Conservation (phyloP, 1,140 invertebrate genomes). For the Danaus plexippus region DNA sequence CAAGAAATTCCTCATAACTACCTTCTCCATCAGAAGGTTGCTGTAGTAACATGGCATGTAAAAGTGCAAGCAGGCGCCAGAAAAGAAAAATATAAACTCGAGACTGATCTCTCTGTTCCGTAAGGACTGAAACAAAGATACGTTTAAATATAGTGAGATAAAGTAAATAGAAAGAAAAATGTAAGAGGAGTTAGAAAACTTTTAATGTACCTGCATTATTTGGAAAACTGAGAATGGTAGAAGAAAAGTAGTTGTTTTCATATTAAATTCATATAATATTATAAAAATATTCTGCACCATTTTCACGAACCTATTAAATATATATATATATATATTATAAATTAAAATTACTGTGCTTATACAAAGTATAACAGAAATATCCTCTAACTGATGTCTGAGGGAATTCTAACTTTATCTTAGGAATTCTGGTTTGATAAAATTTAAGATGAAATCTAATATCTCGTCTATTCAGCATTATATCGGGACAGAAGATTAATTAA, state of each 20-base stretch:
- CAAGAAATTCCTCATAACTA: constrained; percentile 16
- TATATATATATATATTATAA: constrained; percentile 1
- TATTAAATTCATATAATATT: constrained; percentile 35
- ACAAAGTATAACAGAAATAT: no score
- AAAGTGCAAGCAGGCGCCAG: constrained; percentile 30
- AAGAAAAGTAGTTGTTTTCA: constrained; percentile 39
- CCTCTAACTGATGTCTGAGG: no score
- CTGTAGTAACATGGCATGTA: constrained; percentile 44
- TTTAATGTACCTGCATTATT: constrained; percentile 32
- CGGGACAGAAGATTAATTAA: no score
- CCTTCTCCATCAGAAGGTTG: constrained; percentile 40
- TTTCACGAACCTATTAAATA: constrained; percentile 28
- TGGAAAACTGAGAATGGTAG: constrained; percentile 36
- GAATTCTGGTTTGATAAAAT: no score
- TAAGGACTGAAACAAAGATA: constrained; percentile 27
- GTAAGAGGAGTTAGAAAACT: constrained; percentile 2
- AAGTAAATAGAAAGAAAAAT: neutral
- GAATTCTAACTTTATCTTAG: no score
- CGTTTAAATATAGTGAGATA: constrained; percentile 2
- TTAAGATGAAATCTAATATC: no score
- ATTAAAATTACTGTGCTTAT: neutral
- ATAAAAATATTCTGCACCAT: constrained; percentile 27
- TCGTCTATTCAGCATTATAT: no score
- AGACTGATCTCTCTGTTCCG: constrained; percentile 25
- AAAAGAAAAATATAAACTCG: constrained; percentile 39